Conservation (phyloP, 2,888 invertebrate species). For the Polylopha cassiicola region DNA sequence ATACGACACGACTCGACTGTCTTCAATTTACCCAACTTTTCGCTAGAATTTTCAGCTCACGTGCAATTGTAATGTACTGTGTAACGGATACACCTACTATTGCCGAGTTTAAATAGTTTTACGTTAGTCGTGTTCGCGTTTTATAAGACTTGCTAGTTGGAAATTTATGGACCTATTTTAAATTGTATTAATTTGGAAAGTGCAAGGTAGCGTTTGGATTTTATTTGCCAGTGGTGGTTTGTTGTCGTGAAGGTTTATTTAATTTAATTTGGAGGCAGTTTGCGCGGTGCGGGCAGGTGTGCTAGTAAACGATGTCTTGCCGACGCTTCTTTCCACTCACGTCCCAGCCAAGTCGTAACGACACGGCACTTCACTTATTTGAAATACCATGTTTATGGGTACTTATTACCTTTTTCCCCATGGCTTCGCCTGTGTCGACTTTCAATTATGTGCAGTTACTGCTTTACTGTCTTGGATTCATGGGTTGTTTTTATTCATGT, state of each 20-base stretch:
- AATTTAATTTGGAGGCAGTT: constrained; percentile 19
- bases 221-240: constrained; percentile 13
- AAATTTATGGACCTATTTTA: too few species aligned
- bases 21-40: constrained; percentile 46
- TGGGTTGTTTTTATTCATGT: constrained; percentile 18
- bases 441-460: constrained; percentile 22
- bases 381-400: constrained; percentile 65
- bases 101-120: constrained; percentile 37
- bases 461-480: constrained; percentile 13
- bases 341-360: constrained; percentile 56
- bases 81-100: constrained; percentile 41
- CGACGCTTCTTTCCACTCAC: constrained; percentile 57
- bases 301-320: constrained; percentile 53
- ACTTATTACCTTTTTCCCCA: constrained; percentile 47
- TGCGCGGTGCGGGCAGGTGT: constrained; percentile 53
- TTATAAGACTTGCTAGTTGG: too few species aligned
- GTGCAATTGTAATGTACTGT: constrained; percentile 48
- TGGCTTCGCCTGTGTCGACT: constrained; percentile 19
- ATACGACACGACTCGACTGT: constrained; percentile 43
- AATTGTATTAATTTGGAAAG: too few species aligned
- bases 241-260: constrained; percentile 13
- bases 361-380: constrained; percentile 56
- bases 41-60: constrained; percentile 46
- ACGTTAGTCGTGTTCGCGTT: constrained; percentile 31
- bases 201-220: constrained; percentile 18